Evolutionary conservation across 2,888 invertebrate species (phyloP).

Genomic region (Temnothorax rugatulus): DNA sequence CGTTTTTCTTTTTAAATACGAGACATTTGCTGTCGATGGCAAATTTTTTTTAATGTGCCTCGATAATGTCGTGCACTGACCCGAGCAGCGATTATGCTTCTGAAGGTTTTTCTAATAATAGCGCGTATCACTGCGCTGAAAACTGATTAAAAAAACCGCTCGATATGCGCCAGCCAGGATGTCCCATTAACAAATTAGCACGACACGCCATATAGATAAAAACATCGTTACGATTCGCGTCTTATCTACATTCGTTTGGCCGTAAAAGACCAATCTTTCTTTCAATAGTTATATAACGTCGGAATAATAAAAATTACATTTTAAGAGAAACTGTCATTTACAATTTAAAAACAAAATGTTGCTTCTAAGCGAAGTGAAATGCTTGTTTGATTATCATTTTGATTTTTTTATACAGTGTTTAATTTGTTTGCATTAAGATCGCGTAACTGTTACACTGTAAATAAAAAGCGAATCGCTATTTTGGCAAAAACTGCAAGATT

Average conservation of each 20-base stretch:
- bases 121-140: constrained; percentile 66
- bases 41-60: constrained; percentile 21
- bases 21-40: no score
- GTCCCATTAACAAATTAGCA: constrained; percentile 77
- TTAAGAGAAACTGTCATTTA: not conserved
- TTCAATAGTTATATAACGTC: constrained; percentile 4
- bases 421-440: not conserved
- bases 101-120: constrained; percentile 74
- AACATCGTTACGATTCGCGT: constrained; percentile 39
- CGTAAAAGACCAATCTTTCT: constrained; percentile 29
- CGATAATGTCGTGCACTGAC: constrained; percentile 57
- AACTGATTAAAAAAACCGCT: constrained; percentile 72
- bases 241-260: constrained; percentile 61
- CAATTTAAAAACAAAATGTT: not conserved
- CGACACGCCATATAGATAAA: constrained; percentile 70
- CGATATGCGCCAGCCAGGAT: constrained; percentile 75
- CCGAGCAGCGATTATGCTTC: constrained; percentile 53
- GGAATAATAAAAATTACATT: not conserved
- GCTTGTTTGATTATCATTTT: not conserved
- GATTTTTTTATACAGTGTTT: not conserved
- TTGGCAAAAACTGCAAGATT: constrained; percentile 10
- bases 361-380: not conserved
- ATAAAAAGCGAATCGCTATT: not conserved
- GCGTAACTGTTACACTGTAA: not conserved
- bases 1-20: constrained; percentile 4